Evolutionary conservation across 30 jellyfish, hydroid and myxozoan species (phyloP).

Genomic region (Hydra vulgaris): DNA sequence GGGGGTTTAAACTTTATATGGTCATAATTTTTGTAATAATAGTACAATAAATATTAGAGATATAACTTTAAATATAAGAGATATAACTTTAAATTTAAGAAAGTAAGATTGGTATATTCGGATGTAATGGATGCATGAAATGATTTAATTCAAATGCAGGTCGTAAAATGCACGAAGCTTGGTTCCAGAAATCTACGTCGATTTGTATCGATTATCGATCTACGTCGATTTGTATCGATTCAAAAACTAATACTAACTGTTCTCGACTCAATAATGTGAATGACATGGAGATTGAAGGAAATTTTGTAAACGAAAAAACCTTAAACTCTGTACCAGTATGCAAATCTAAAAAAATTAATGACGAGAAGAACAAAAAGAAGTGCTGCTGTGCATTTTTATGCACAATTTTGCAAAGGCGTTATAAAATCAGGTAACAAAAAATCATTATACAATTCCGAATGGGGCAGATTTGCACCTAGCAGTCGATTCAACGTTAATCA

Average conservation of each 20-base stretch:
- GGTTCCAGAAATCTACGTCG: slow-evolving; percentile 4
- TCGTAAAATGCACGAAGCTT: slow-evolving; percentile 9
- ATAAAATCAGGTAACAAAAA: slow-evolving; percentile 4
- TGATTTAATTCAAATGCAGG: slow-evolving; percentile 2
- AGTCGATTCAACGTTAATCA: slow-evolving; percentile 4
- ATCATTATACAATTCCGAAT: background rate
- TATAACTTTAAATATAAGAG: too few species aligned
- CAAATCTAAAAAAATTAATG: background rate
- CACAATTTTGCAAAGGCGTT: background rate
- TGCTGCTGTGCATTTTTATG: background rate
- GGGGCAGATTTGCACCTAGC: background rate
- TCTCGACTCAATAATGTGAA: background rate
- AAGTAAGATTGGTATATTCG: slow-evolving; percentile 3
- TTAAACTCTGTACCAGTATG: background rate
- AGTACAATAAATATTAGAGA: background rate
- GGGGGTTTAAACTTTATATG: background rate
- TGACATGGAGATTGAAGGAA: background rate
- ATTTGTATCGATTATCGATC: slow-evolving; percentile 5
- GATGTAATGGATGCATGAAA: background rate
- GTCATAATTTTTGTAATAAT: background rate
- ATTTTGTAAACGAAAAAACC: background rate
- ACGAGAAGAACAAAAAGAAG: background rate
- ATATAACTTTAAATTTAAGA: too few species aligned
- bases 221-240: slow-evolving; percentile 3
- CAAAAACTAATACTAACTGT: background rate